phyloP scores from a whole-genome alignment of 2,888 invertebrate species.

The Sylvicola fuscatus region DNA sequence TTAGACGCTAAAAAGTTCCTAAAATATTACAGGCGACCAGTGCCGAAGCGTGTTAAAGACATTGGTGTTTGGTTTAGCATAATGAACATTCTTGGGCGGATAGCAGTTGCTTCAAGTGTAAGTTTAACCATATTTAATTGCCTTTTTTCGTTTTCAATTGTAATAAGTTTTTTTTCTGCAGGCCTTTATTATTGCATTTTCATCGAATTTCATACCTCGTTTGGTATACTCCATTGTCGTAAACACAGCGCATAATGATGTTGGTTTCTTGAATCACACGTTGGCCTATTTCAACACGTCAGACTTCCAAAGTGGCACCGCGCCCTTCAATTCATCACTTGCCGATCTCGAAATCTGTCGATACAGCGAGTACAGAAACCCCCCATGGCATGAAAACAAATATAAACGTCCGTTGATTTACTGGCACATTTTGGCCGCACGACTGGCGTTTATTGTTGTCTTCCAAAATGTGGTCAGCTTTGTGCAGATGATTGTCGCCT shows the following conservation, averaged over 20 bases:
- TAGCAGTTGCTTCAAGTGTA: conserved; percentile 61
- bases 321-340: conserved; percentile 16
- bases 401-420: conserved; percentile 44
- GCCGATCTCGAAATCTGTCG: conserved; percentile 28
- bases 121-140: conserved; percentile 16
- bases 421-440: conserved; percentile 53
- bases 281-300: conserved; percentile 41
- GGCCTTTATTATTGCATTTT: conserved; percentile 68
- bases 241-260: conserved; percentile 28
- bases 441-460: conserved; percentile 53
- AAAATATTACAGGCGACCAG: conserved; percentile 48
- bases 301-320: conserved; percentile 30
- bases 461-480: conserved; percentile 60
- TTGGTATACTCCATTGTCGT: conserved; percentile 38
- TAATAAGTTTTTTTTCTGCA: conserved; percentile 16
- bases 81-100: conserved; percentile 47
- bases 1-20: conserved; percentile 66
- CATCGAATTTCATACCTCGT: conserved; percentile 63
- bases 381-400: conserved; percentile 26
- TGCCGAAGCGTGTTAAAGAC: conserved; percentile 48
- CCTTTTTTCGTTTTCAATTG: no score
- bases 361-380: conserved; percentile 48
- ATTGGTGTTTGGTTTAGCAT: conserved; percentile 67
- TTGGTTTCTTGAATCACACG: conserved; percentile 47
- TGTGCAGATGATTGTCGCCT: conserved; percentile 47